A percentile compares a stretch with the other conserved stretches of the same genome.
phyloP scores from a whole-genome alignment of 2,888 invertebrate genomes.

The Lottia scabra region DNA sequence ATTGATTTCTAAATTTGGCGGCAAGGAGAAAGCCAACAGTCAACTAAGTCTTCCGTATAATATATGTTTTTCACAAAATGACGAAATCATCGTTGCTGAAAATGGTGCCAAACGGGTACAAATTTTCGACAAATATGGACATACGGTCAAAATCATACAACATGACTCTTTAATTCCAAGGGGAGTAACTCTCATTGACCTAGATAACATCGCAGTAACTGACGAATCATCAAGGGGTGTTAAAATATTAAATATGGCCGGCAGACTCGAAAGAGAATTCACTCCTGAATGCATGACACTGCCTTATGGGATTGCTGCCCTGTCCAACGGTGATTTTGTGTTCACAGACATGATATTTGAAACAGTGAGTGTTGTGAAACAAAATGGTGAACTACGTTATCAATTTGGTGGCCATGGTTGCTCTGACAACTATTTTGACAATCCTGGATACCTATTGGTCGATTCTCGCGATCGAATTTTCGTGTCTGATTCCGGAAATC shows the following conservation, averaged over 20 bases:
- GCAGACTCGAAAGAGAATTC: slow-evolving; percentile 9
- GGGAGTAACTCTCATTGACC: slow-evolving; percentile 23
- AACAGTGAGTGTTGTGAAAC: slow-evolving; percentile 28
- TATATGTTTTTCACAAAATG: slow-evolving; percentile 30
- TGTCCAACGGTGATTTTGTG: slow-evolving; percentile 26
- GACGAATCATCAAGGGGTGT: slow-evolving; percentile 37
- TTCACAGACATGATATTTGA: slow-evolving; percentile 42
- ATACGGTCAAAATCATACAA: slow-evolving; percentile 20
- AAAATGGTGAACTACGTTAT: slow-evolving; percentile 23
- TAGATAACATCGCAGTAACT: slow-evolving; percentile 27
- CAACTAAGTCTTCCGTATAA: slow-evolving; percentile 33
- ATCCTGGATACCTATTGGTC: slow-evolving; percentile 33
- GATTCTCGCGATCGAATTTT: slow-evolving; percentile 31
- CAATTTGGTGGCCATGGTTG: slow-evolving; percentile 34
- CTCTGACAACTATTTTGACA: slow-evolving; percentile 28
- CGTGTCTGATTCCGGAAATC: slow-evolving; percentile 40
- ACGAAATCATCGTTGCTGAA: slow-evolving; percentile 33
- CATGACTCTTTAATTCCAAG: slow-evolving; percentile 29
- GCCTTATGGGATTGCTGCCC: slow-evolving; percentile 30
- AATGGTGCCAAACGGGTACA: slow-evolving; percentile 34
- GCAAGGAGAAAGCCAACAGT: slow-evolving; percentile 23
- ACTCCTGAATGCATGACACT: slow-evolving; percentile 24
- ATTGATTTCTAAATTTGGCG: slow-evolving; percentile 24
- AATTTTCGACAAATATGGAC: slow-evolving; percentile 30
- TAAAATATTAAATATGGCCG: slow-evolving; percentile 24